These are phyloP conservation scores for Montipora foliosa DNA, from an alignment of 64 coral and sea anemone species.

Conservation along the genomic window DNA sequence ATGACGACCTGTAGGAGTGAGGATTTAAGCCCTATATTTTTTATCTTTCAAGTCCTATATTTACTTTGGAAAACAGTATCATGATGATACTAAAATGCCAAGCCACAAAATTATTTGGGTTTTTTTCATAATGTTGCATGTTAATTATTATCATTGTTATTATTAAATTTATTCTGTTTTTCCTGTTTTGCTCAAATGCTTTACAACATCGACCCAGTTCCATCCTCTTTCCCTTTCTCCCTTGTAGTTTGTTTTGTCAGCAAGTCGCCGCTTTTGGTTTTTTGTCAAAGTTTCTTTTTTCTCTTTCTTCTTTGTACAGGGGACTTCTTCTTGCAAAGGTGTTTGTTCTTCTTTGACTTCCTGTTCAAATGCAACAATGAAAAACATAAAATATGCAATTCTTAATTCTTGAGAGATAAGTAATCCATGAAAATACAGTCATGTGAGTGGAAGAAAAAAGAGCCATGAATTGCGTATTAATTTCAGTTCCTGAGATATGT, in stretches of 20 bases:
- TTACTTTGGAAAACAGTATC: too few species aligned
- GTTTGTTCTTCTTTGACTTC: slow-evolving; percentile 17
- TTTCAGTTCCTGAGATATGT: too few species aligned
- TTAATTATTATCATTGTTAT: too few species aligned
- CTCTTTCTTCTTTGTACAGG: slow-evolving; percentile 74
- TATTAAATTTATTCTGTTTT: background rate
- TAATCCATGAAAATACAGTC: background rate
- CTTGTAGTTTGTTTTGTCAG: slow-evolving; percentile 87
- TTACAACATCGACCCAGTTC: slow-evolving; percentile 99
- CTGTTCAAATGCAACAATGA: background rate
- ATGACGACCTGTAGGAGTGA: too few species aligned
- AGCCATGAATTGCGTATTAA: too few species aligned
- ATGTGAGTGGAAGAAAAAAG: background rate
- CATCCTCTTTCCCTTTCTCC: slow-evolving; percentile 95
- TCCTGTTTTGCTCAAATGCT: slow-evolving; percentile 92
- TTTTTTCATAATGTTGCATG: too few species aligned
- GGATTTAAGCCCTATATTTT: too few species aligned
- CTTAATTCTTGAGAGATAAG: background rate
- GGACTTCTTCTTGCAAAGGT: background rate
- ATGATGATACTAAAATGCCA: too few species aligned
- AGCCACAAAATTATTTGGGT: too few species aligned
- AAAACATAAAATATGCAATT: background rate
- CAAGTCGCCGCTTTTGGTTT: slow-evolving; percentile 80
- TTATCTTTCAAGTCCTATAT: too few species aligned
- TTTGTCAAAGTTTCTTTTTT: slow-evolving; percentile 96